Evolutionary conservation across 2,888 invertebrate genomes (phyloP), one percentile per base, ranked within the genome.

Genomic region (Asteroscopus sphinx): DNA sequence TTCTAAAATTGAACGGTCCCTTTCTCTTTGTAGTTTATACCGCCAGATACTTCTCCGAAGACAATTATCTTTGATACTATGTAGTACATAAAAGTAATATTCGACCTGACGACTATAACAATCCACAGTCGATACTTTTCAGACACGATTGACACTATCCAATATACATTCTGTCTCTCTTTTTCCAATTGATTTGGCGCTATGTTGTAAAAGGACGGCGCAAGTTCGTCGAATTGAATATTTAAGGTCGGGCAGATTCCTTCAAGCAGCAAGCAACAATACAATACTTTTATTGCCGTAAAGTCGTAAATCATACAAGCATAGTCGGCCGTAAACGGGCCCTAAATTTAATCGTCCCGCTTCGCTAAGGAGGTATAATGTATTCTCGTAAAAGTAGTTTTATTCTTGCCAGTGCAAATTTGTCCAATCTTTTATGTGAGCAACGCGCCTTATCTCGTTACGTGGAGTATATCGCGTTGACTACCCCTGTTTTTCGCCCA

Each of bases 331-430:
- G 63, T 85, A 83, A 86, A 83, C 77, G 72, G 76, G 71, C 70
- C 82, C 78, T 84, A 80, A 85, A 85, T 80, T 82, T 85, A 84
- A 87, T 85, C 80, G 81, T 54, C 62, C 61, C 64, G 67, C 73
- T 68, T 54, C 65, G 78, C 81, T 80, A 80, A 85, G 73, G 66
- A 78, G 72, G 55, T 41, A 51, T 74, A 63, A 77, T 68, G 72
- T 76, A 65, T 68, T 67, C 73, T 77, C 79, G 76, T 85, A 80
- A 87, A 83, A 77, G 77, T 80, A 81, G 79, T 82, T 79, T 72
- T 77, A 78, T 76, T 74, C 67, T 67, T 65, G 63, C 57, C 67
- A 71, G 47, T 73, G 76, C 76, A 72, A 76, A 80, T 77, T 69
- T 73, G 71, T 74, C 51, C 71, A 53, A 66, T 57, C 53, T 58